Evolutionary conservation across 1,140 invertebrate species (phyloP).

Genomic region (Saccostrea echinata): DNA sequence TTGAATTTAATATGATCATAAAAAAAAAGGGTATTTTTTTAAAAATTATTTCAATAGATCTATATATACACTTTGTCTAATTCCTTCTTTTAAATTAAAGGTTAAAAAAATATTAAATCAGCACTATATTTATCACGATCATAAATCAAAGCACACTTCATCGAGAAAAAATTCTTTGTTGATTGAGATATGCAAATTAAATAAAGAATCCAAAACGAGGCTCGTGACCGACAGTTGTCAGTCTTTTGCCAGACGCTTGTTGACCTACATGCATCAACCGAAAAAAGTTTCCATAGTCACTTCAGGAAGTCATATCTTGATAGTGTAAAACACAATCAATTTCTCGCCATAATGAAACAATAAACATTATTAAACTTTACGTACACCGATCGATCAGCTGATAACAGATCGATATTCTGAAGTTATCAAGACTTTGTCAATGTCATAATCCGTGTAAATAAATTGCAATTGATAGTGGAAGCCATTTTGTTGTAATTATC

Average conservation of each 20-base stretch:
- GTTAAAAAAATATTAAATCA: not conserved
- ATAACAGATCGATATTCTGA: slow-evolving; percentile 29
- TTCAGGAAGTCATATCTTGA: slow-evolving; percentile 7
- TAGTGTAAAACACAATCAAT: not conserved
- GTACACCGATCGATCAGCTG: slow-evolving; percentile 6
- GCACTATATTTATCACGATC: not conserved
- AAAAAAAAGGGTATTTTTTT: too few species aligned
- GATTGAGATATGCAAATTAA: slow-evolving; percentile 34
- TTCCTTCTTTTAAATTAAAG: not conserved
- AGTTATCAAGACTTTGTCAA: slow-evolving; percentile 37
- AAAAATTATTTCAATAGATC: not conserved
- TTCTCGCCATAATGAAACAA: not conserved
- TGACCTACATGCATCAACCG: slow-evolving; percentile 35
- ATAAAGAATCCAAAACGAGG: slow-evolving; percentile 11
- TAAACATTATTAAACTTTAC: not conserved
- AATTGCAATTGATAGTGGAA: slow-evolving; percentile 33
- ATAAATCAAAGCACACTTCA: not conserved
- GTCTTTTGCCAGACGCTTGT: slow-evolving; percentile 35
- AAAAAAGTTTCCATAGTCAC: slow-evolving; percentile 39
- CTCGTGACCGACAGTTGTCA: slow-evolving; percentile 35
- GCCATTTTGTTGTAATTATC: slow-evolving; percentile 39
- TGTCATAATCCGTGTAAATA: slow-evolving; percentile 36
- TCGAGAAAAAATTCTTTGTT: slow-evolving; percentile 13
- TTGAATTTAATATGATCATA: too few species aligned
- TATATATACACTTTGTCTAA: not conserved